Evolutionary conservation across 2,797 vertebrate genomes (phyloP), one percentile per base, ranked within the genome.

Genomic region (Ctenopoma multispine): DNA sequence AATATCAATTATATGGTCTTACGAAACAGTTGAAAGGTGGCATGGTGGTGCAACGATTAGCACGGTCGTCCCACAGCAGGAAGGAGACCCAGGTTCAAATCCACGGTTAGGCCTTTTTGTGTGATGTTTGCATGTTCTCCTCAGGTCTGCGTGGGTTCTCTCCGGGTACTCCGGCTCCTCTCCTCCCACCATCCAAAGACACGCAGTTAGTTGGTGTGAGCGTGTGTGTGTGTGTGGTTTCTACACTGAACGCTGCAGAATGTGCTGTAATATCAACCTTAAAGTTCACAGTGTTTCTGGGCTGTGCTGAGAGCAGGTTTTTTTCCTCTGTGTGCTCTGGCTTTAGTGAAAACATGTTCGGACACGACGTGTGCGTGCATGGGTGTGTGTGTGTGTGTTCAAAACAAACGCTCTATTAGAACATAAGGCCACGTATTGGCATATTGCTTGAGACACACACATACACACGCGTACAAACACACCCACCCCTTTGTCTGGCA

Each of bases 401-500:
- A 51, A 11, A 77, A 58, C 2, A 68, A 60, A 60, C 55, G 27
- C 51, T 70, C 41, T 53, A 47, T 70, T 65, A 41, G 40, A 87
- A 68, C 64, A 72, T 40, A 67, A 66, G 63, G 60, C 59, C 44
- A 69, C 15, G 41, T 74, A 66, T 48, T 73, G 71, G 75, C 69
- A 53, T 53, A 69, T 65, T 65, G 79, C 84, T 85, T 11, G 41
- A 68, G 72, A n/a, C 40, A 41, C 40, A 15, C 40, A 41, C 41
- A 43, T 15, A 46, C 44, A n/a, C 44, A 46, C 44, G 20, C 44
- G 73, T 63, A 66, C 55, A 61, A 48, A 69, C 65, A 49, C 61
- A 53, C 74, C 50, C 79, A 38, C 67, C 46, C 75, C 77, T 86
- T 88, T 92, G 89, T 90, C 80, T 90, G 77, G 48, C 23, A 66